Evolutionary conservation across 2,113 vertebrate genomes (phyloP).

Genomic region (Sorex fumeus): DNA sequence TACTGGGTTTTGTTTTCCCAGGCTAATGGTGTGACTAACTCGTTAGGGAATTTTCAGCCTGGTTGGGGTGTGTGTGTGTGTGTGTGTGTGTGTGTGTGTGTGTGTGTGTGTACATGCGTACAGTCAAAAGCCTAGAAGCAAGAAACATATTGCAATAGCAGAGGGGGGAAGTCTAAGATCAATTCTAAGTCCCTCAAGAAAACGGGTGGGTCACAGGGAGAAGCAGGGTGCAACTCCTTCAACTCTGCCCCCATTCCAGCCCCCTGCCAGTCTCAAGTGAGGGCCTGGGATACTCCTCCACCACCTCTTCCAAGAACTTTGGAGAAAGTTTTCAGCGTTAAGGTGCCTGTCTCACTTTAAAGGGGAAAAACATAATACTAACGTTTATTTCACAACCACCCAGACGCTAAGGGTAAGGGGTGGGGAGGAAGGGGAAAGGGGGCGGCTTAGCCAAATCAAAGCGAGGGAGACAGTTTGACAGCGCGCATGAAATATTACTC

Average conservation of each 20-base stretch:
- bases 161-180: background rate
- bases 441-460: constrained; percentile 79
- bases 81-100: background rate
- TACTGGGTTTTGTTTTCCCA: constrained; percentile 80
- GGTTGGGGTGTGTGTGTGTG: background rate
- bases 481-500: constrained; percentile 24
- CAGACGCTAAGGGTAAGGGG: background rate
- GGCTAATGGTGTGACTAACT: constrained; percentile 72
- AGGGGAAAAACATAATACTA: background rate
- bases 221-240: background rate
- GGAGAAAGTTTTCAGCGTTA: constrained; percentile 31
- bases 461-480: constrained; percentile 62
- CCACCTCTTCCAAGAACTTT: constrained; percentile 24
- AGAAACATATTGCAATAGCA: background rate
- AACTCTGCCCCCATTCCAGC: background rate
- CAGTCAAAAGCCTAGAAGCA: background rate
- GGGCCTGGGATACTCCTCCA: background rate
- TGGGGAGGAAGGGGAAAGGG: constrained; percentile 5
- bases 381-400: constrained; percentile 35
- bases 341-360: constrained; percentile 48
- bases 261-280: background rate
- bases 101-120: too few species aligned
- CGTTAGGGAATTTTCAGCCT: constrained; percentile 63
- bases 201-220: background rate
- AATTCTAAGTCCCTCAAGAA: background rate